These are phyloP conservation scores for Cephus rjabovi DNA, from an alignment of 2,888 invertebrate species.

Conservation along the genomic window DNA sequence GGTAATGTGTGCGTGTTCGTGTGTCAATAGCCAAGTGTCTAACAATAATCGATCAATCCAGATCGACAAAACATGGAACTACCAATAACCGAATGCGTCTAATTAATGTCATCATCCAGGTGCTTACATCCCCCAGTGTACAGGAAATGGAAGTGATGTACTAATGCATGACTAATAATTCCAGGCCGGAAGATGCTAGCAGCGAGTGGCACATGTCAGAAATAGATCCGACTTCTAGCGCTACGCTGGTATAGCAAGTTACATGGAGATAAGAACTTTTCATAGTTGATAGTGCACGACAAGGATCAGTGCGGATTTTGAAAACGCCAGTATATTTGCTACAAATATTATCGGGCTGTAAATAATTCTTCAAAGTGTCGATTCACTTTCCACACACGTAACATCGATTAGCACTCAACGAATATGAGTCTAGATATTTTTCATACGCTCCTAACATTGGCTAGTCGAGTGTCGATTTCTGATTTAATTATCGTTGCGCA, in stretches of 20 bases:
- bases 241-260: slow-evolving; percentile 14
- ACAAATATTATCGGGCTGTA: neutral
- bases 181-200: slow-evolving; percentile 14
- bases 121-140: neutral
- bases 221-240: slow-evolving; percentile 17
- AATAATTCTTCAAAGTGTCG: neutral
- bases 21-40: neutral
- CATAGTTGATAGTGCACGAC: neutral
- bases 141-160: neutral
- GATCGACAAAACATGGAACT: neutral
- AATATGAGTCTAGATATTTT: neutral
- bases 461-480: neutral
- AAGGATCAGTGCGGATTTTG: neutral
- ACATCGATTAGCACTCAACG: neutral
- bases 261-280: neutral
- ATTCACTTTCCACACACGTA: neutral
- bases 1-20: slow-evolving; percentile 31
- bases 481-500: neutral
- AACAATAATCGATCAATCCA: neutral
- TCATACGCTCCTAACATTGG: neutral
- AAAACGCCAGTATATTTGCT: neutral
- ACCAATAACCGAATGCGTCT: neutral
- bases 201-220: slow-evolving; percentile 19
- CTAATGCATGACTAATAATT: slow-evolving; percentile 1
- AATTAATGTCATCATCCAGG: neutral